Evolutionary conservation across 2,888 invertebrate species (phyloP).

Genomic region (Cynaeus angustus): DNA sequence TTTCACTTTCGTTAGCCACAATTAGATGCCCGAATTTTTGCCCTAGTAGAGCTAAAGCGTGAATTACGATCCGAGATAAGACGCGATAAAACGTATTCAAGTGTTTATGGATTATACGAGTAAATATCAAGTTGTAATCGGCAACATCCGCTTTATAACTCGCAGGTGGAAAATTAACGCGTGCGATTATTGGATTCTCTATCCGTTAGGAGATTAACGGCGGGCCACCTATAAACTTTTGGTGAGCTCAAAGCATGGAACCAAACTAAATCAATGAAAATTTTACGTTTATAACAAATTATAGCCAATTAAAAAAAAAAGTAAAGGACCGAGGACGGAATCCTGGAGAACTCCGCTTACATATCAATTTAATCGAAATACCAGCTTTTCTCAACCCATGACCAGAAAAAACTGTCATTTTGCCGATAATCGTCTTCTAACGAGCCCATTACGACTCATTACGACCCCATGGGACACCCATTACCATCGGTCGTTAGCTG

Average conservation of each 20-base stretch:
- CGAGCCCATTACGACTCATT: slow-evolving; percentile 1
- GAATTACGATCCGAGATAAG: slow-evolving; percentile 2
- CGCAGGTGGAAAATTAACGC: slow-evolving; percentile 7
- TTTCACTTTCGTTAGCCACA: no score
- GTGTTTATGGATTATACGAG: slow-evolving; percentile 17
- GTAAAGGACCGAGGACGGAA: neutral
- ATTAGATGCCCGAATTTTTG: no score
- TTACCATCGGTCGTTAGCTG: neutral
- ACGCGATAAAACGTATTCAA: slow-evolving; percentile 4
- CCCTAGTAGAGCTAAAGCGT: neutral
- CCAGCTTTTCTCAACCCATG: neutral
- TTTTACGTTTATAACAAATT: no score
- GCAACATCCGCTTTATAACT: slow-evolving; percentile 5
- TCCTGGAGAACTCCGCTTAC: neutral
- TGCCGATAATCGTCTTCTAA: slow-evolving; percentile 1
- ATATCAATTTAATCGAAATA: neutral
- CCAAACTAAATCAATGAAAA: no score
- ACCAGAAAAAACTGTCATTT: neutral
- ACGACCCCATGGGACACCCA: slow-evolving; percentile 14
- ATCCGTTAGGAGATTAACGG: no score
- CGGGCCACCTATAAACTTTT: no score
- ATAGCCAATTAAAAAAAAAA: no score
- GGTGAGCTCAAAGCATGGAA: no score
- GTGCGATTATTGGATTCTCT: neutral
- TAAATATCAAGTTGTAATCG: slow-evolving; percentile 6